These are phyloP conservation scores for Melitaea athalia DNA, from an alignment of 2,888 invertebrate species.

Conservation along the genomic window DNA sequence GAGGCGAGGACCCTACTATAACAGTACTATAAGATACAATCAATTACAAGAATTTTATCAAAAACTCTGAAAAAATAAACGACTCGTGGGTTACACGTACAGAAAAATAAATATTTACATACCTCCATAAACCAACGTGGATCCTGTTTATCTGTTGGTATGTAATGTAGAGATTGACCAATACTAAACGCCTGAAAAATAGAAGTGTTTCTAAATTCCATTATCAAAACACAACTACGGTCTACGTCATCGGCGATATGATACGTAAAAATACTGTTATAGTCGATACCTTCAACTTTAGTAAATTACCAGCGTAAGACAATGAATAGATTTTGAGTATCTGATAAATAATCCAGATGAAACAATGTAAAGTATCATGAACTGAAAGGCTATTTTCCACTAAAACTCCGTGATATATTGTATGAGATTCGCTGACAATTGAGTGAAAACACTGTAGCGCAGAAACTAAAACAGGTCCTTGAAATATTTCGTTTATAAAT, in stretches of 20 bases:
- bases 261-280: neutral
- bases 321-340: slow-evolving; percentile 61
- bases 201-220: neutral
- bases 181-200: slow-evolving; percentile 60
- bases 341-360: slow-evolving; percentile 66
- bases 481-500: slow-evolving; percentile 58
- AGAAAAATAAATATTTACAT: slow-evolving; percentile 7
- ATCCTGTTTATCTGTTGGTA: slow-evolving; percentile 61
- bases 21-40: too few relatives aligned
- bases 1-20: too few relatives aligned
- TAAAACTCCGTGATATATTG: slow-evolving; percentile 62
- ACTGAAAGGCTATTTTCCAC: slow-evolving; percentile 45
- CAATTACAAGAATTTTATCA: too few relatives aligned
- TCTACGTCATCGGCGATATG: too few relatives aligned
- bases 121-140: slow-evolving; percentile 61
- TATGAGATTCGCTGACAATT: slow-evolving; percentile 65
- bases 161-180: slow-evolving; percentile 56
- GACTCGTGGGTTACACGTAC: too few relatives aligned
- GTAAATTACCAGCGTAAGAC: slow-evolving; percentile 54
- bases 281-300: slow-evolving; percentile 58
- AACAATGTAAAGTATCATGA: slow-evolving; percentile 62
- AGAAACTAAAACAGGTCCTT: slow-evolving; percentile 59
- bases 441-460: slow-evolving; percentile 66
- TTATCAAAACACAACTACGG: too few relatives aligned
- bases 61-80: too few relatives aligned